Base-by-base conservation (phyloP, 2,888 invertebrate genomes). In the Coremacera marginata region DNA sequence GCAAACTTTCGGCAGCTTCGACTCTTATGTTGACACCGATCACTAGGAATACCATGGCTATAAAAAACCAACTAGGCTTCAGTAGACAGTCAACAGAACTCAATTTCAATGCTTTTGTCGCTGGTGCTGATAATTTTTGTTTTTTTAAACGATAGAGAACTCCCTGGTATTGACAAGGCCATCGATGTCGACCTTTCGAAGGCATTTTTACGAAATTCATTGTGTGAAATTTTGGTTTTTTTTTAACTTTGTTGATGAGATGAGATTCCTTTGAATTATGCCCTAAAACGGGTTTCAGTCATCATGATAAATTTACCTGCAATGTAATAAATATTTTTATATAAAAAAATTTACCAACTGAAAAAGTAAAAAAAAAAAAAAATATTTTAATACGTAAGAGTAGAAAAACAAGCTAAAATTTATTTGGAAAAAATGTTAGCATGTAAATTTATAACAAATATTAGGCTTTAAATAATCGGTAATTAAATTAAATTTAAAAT, bases 1-100 rank as follows among this genome's bases (percentile, higher is more conserved):
- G 76, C 78, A 83, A 81, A 78, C 80, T 81, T 71, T 82, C 82
- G 72, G 80, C 80, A 73, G 81, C 82, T 44, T 78, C 78, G 70
- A 76, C 78, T 70, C 75, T 72, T 68, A 78, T 78, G 77, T 80
- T 79, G 78, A 80, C 77, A 76, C 82, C 19, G 31, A 81, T 80
- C 68, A 80, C 74, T 49, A 83, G 78, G 60, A 82, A 78, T 44
- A 81, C 71, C 78, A 80, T 72, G 70, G 78, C 79, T 78, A 78
- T 76, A 22, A 81, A 75, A 76, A 79, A 7, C 49, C 37, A 71
- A 75, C 73, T 77, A 55, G 49, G 34, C 22, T 72, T 67, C 72
- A 31, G n/a, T 19, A 16, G 25, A 27, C 27, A 11, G 22, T 52
- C 60, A 57, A 37, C 27, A 63, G 71, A 44, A 52, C 34, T 37